phyloP scores from a whole-genome alignment of 2,797 vertebrate species.

The Oceanodroma leucorhoa region DNA sequence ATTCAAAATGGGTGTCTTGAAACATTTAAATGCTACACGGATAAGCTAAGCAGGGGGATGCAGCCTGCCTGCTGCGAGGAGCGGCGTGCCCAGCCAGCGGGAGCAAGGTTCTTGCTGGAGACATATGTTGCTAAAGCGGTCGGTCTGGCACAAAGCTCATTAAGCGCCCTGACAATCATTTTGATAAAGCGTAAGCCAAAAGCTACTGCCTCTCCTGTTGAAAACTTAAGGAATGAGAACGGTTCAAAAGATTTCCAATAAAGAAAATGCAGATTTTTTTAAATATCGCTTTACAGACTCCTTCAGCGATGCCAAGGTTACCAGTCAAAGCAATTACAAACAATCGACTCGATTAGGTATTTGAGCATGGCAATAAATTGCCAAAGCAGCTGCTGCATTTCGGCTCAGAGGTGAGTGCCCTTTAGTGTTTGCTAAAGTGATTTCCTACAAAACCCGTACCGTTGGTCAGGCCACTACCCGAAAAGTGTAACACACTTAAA shows the following conservation, averaged over 20 bases:
- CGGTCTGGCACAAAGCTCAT: slow-evolving; percentile 2
- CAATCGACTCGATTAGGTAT: background rate
- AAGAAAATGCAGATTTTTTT: background rate
- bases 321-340: background rate
- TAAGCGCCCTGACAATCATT: background rate
- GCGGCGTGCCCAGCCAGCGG: background rate
- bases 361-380: background rate
- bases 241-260: background rate
- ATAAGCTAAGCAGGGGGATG: background rate
- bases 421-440: background rate
- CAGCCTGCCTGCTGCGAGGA: background rate
- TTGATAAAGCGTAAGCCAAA: background rate
- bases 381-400: background rate
- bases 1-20: background rate
- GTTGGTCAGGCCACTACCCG: background rate
- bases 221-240: background rate
- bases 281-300: background rate
- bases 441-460: background rate
- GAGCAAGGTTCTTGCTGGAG: background rate
- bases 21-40: background rate
- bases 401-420: background rate
- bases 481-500: background rate
- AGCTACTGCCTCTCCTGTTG: background rate
- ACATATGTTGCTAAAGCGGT: background rate
- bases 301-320: background rate